Evolutionary conservation across 2,113 vertebrate genomes (phyloP), one percentile per base, ranked within the genome.

Genomic region (Microcebus murinus): DNA sequence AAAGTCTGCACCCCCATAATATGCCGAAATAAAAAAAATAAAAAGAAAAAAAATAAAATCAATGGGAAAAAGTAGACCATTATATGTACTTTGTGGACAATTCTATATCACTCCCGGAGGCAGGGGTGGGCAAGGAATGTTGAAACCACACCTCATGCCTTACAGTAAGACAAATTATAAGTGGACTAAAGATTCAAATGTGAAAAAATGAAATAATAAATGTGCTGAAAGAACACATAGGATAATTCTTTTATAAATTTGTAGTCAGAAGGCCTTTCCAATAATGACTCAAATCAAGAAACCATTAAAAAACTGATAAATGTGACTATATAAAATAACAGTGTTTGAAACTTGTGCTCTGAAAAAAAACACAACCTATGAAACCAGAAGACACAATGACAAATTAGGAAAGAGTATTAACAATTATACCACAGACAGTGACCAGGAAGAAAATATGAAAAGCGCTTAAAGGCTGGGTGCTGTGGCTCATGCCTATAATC

Each of bases 151-250:
- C 29, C 13, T n/a, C 45, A n/a, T 81, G 8, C 31, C 34, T 57
- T 57, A 29, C 2, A 67, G 31, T 39, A 81, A 11, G 36, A 76
- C 27, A 59, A 70, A 23, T 63, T 76, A 25, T 23, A 87, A 25
- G 71, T 39, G 34, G 34, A 45, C 59, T 39, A 42, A 76, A 87
- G 59, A 94, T 50, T 87, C 57, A 52, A 39, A 42, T 68, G 59
- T 76, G 68, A 82, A 96, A 80, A 94, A 87, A 23, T 50, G 8
- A 90, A 79, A 73, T 86, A n/a, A 86, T 8, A 85, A 65, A 42
- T 45, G 3, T 50, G n/a, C 57, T 68, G 39, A 31, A 80, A 77
- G 57, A 87, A 90, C 20, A 57, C 31, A 55, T 8, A 71, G 34
- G 42, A 14, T 50, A 67, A 48, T 92, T 90, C 14, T 85, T 79